Base-by-base conservation (phyloP, 2,797 vertebrate species). In the Pachyuromys duprasi region DNA sequence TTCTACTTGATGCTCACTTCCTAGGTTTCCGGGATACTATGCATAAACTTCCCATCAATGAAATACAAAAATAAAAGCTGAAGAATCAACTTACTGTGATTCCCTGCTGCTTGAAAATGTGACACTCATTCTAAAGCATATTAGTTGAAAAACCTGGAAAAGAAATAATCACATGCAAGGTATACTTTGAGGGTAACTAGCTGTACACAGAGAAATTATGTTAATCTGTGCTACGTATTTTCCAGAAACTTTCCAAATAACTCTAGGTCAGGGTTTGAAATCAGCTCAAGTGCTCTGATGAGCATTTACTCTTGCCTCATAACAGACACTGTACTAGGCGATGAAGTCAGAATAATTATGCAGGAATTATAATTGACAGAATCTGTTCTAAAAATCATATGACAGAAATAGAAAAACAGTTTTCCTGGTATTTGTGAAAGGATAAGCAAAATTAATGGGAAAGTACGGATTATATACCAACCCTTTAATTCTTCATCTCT, bases 291-390 rank as follows among this genome's bases (percentile, higher is more conserved):
- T 11, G 93, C 42, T 69, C 22, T 14, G 26, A 75, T 60, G 20
- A 67, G 26, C 22, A 75, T 42, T 87, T 42, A 72, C 8, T 91
- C n/a, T 49, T 53, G 87, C 60, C 79, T 17, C 36, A 72, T 62
- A 20, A 74, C 57, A 92, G 60, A 79, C 55, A 76, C 31, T 60
- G 26, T 90, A 67, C 36, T 72, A 93, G 63, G 18, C 84, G 45
- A 89, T 84, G 55, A 91, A 78, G 65, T 95, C 36, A 84, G 91
- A 95, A 93, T 81, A 80, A 76, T 72, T n/a, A 81, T 78, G 24
- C 31, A 63, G 45, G 26, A 18, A 42, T 89, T 72, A 76, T 36
- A 83, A 24, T 24, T 79, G 6, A 65, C 82, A 94, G 65, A 92
- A 33, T 80, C 18, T 91, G n/a, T 87, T 55, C 72, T 90, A 60